Evolutionary conservation across 2,888 invertebrate genomes (phyloP), one percentile per base, ranked within the genome.

Genomic region (Lasius fuliginosus): DNA sequence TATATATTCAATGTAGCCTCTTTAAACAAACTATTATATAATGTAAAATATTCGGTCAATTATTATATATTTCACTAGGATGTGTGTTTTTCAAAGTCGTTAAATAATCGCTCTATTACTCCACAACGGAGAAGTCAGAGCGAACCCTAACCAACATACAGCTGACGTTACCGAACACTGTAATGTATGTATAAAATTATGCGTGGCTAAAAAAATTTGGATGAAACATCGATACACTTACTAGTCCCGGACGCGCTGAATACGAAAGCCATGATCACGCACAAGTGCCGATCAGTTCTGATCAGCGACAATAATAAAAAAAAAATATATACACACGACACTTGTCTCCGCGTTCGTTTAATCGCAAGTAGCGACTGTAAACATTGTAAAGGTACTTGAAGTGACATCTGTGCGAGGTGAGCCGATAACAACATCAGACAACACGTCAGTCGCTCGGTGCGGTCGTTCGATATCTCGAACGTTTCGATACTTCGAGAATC

Each of bases 211-310:
- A 53, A 40, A n/a, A 64, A 49, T 33, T 30, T 15, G 8, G 9
- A 46, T 46, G 4, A 58, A n/a, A 82, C 4, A 15, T 76, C 6
- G n/a, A 83, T 33, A 53, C 77, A 92, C 92, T 92, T 90, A 93
- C 93, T 74, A 74, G 83, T 90, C 76, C 71, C 87, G 11, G 89
- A 85, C 1, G 88, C 76, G 33, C 75, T 88, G 67, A 87, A 87
- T 73, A 90, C 85, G 53, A 88, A 90, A 86, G 90, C 91, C 93
- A 93, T 93, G 86, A 90, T 89, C 88, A 86, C 88, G 87, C 91
- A 89, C 92, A 87, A 88, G 9, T 53, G 49, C 23, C 12, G 27
- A 69, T 56, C 60, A 40, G 6, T 8, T 8, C 15, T 49, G 18
- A 68, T n/a, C 53, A n/a, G 9, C 30, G 4, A 33, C 5, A 42